Percentiles rank a stretch among this genome's conserved stretches.
phyloP scores from a whole-genome alignment of 2,888 invertebrate genomes.

The Drepana falcataria region DNA sequence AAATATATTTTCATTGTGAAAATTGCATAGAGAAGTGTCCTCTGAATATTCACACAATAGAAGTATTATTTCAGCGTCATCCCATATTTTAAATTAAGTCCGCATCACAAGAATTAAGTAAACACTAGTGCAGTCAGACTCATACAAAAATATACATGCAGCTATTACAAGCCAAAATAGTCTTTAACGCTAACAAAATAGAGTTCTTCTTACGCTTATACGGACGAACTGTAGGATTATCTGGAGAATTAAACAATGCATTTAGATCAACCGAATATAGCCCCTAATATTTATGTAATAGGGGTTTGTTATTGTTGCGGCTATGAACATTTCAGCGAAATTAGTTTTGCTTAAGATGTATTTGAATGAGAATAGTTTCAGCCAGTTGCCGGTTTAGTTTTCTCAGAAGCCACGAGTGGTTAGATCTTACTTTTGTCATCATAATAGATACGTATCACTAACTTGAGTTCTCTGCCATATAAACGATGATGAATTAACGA shows the following conservation, averaged over 20 bases:
- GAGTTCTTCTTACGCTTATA: not conserved
- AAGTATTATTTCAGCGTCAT: not conserved
- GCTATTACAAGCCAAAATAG: not conserved
- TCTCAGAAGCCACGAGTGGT: slow-evolving; percentile 9
- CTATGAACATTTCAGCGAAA: slow-evolving; percentile 11
- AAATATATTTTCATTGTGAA: too few relatives aligned
- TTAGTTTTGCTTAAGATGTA: slow-evolving; percentile 18
- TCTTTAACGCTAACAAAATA: not conserved
- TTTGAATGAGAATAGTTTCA: slow-evolving; percentile 1
- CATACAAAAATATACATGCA: not conserved
- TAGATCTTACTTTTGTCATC: too few relatives aligned
- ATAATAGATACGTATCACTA: too few relatives aligned
- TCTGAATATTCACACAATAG: not conserved
- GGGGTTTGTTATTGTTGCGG: not conserved
- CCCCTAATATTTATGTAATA: not conserved
- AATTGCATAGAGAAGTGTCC: too few relatives aligned
- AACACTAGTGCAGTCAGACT: not conserved
- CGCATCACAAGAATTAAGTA: not conserved
- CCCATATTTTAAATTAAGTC: not conserved
- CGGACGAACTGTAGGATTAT: not conserved
- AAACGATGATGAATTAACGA: too few relatives aligned
- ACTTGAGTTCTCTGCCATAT: too few relatives aligned
- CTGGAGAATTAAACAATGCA: not conserved
- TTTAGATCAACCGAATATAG: slow-evolving; percentile 3
- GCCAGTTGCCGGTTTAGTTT: slow-evolving; percentile 5